These are phyloP conservation scores for Gonatopus flavifemur DNA, from an alignment of 1,140 invertebrate genomes.

Conservation along the genomic window DNA sequence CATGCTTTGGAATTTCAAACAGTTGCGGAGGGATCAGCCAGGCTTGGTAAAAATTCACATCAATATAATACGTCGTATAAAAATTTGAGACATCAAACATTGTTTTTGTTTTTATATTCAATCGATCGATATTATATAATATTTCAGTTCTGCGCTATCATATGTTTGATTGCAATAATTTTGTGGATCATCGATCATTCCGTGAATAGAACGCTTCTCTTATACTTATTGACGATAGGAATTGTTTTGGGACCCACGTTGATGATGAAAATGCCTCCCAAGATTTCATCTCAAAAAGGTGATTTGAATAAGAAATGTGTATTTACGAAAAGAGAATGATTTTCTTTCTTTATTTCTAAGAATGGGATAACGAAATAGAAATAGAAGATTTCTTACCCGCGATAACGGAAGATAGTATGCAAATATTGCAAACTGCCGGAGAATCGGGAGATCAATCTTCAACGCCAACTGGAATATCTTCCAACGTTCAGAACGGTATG, in stretches of 20 bases:
- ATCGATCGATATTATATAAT: background rate
- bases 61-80: background rate
- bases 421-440: slow-evolving; percentile 49
- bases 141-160: slow-evolving; percentile 42
- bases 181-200: slow-evolving; percentile 45
- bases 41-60: slow-evolving; percentile 38
- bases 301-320: background rate
- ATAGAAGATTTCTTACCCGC: slow-evolving; percentile 55
- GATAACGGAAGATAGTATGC: slow-evolving; percentile 51
- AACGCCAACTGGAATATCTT: slow-evolving; percentile 40
- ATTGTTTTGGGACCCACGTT: slow-evolving; percentile 44
- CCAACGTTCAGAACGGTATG: slow-evolving; percentile 41
- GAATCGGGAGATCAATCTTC: slow-evolving; percentile 51
- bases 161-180: slow-evolving; percentile 38
- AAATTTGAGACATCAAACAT: slow-evolving; percentile 7
- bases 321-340: background rate
- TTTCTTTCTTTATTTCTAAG: slow-evolving; percentile 21
- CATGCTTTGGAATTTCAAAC: slow-evolving; percentile 29
- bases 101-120: background rate
- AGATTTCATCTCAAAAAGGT: slow-evolving; percentile 32
- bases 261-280: slow-evolving; percentile 38
- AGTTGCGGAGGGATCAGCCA: slow-evolving; percentile 45
- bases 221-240: slow-evolving; percentile 45
- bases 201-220: slow-evolving; percentile 38
- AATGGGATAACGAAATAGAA: slow-evolving; percentile 54